Percentiles rank a stretch among this genome's conserved stretches.
Evolutionary conservation across 2,113 vertebrate genomes (phyloP).

Genomic region (Nothocercus julius): DNA sequence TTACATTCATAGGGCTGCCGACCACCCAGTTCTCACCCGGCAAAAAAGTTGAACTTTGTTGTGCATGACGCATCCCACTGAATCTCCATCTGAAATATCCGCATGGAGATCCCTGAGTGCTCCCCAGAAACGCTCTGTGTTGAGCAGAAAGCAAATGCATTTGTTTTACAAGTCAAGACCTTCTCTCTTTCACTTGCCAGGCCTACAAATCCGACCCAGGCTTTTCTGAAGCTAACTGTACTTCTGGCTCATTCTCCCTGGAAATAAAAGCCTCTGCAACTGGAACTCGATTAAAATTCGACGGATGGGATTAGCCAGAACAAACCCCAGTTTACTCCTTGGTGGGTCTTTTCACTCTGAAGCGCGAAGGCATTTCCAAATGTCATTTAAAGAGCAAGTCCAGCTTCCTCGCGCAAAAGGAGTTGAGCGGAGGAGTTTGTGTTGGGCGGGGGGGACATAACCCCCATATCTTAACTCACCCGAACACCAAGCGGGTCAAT

Average conservation of each 20-base stretch:
- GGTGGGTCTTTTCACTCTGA: neutral
- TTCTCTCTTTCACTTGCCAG: neutral
- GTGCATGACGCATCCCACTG: neutral
- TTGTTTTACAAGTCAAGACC: neutral
- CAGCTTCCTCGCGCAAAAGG: neutral
- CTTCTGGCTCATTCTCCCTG: neutral
- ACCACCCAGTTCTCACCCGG: neutral
- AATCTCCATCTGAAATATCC: neutral
- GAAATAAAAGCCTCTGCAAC: slow-evolving; percentile 11
- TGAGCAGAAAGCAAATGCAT: neutral
- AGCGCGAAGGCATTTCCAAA: neutral
- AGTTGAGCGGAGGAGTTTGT: neutral
- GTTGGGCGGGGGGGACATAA: too few species aligned
- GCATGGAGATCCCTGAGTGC: neutral
- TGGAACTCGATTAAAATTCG: slow-evolving; percentile 31
- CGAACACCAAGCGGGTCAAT: neutral
- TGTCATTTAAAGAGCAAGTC: neutral
- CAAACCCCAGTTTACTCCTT: neutral
- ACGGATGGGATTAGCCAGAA: neutral
- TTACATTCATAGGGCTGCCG: neutral
- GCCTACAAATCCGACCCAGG: neutral
- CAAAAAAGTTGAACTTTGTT: neutral
- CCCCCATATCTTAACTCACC: neutral
- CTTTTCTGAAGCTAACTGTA: neutral
- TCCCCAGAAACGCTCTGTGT: neutral